Evolutionary conservation across 2,888 invertebrate genomes (phyloP).

Genomic region (Caenorhabditis macrosperma): DNA sequence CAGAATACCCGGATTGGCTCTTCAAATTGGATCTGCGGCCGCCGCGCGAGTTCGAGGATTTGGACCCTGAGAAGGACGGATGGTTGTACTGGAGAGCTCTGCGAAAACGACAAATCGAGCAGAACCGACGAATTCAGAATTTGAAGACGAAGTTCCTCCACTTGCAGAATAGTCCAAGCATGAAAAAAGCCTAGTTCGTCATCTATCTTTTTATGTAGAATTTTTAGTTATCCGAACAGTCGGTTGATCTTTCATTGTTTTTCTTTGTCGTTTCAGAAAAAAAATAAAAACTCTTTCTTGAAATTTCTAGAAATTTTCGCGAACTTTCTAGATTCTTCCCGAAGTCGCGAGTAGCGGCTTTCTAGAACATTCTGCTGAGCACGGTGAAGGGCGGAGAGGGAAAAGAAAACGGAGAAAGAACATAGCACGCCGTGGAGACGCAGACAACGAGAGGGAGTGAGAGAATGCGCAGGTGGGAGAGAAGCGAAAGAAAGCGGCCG

Average conservation of each 20-base stretch:
- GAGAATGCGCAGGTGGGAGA: background rate
- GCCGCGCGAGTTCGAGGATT: slow-evolving; percentile 72
- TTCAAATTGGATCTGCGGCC: slow-evolving; percentile 74
- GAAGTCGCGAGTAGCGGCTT: no score
- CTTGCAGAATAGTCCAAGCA: slow-evolving; percentile 72
- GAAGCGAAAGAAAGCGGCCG: background rate
- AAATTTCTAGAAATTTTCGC: no score
- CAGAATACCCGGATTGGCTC: slow-evolving; percentile 82
- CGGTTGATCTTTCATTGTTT: no score
- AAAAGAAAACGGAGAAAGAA: background rate
- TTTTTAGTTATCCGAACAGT: no score
- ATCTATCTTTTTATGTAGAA: background rate
- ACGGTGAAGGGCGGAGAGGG: background rate
- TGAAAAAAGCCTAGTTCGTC: slow-evolving; percentile 54
- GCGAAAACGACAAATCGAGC: slow-evolving; percentile 71
- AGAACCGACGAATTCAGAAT: slow-evolving; percentile 70
- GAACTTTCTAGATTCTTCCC: no score
- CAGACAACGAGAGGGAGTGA: no score
- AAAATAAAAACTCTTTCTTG: no score
- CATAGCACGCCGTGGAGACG: background rate
- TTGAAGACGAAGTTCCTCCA: slow-evolving; percentile 71
- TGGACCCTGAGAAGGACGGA: slow-evolving; percentile 75
- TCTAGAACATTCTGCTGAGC: slow-evolving; percentile 1
- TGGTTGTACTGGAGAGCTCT: slow-evolving; percentile 78
- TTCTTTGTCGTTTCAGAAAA: no score